Evolutionary conservation across 2,113 vertebrate species (phyloP), one percentile per base, ranked within the genome.

Genomic region (Toxotes chatareus): DNA sequence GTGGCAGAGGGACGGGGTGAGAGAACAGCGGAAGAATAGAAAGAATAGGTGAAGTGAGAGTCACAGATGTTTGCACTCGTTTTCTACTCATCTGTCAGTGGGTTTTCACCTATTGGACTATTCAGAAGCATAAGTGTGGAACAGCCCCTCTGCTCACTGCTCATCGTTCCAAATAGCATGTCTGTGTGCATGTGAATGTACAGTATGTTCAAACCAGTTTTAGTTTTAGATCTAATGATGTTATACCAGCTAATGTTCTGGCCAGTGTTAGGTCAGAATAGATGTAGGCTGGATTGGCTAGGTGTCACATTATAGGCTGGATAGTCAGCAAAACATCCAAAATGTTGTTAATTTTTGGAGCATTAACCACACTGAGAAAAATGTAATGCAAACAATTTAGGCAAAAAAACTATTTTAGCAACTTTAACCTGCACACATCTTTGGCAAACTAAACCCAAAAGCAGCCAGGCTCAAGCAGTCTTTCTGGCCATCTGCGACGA

Each of bases 21-120:
- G 53, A 65, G 69, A 69, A 13, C n/a, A 44, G 44, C 40, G 61
- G 62, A 47, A 78, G 70, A 80, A 82, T 60, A 44, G 77, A 65
- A 65, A 74, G 86, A 86, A 84, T 56, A 65, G 55, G 55, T 21
- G 66, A 62, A 79, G 78, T 80, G 81, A 82, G 79, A 90, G 74
- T 73, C 84, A 78, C 89, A 90, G 90, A 87, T 89, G 86, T 88
- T 73, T 75, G 44, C 55, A 36, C 40, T 79, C 19, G 9, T 89
- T 73, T 79, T 76, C 27, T 36, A 32, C 57, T 65, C 9, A 10
- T 82, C 70, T 65, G 76, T 88, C 44, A 73, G 63, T 47, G 13
- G 42, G 10, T 67, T 82, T 78, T 66, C 34, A 80, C 38, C 47
- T 79, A 31, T 3, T 69, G 7, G 7, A 32, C n/a, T 14, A 62